Evolutionary conservation across 2,888 invertebrate species (phyloP), one percentile per base, ranked within the genome.

Genomic region (Cephonodes hylas): DNA sequence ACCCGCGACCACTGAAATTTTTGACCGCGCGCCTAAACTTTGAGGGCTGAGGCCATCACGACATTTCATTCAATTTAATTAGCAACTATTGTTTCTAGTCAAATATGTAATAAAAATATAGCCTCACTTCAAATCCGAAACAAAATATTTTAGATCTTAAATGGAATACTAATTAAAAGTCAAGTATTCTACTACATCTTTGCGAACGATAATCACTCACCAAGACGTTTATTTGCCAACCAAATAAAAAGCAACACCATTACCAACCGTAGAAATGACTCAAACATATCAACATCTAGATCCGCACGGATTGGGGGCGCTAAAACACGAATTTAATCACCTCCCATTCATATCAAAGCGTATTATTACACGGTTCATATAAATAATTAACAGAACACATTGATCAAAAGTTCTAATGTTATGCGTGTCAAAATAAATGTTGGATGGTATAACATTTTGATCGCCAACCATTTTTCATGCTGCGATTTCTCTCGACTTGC

Each of bases 321-420:
- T 18, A 53, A 31, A 31, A 53, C 53, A 53, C 27, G 8, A 53
- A 53, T 18, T 53, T 53, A 53, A 53, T 53, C 53, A 53, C 53
- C 20, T 53, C 27, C 27, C 8, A 31, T 53, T 53, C 27, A 53
- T 53, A 53, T 27, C 4, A 53, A 31, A 53, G 8, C 18, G 45
- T 53, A 53, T 53, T 27, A 53, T 53, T 18, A 53, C 53, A 31
- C 53, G 53, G 15, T 38, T 38, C 38, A 38, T 18, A 53, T 53
- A 53, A 53, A 53, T 18, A 53, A 53, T 53, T 53, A 53, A 53
- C 31, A 27, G 53, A 53, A 53, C 18, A 27, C 53, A 53, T 53
- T 53, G 53, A 53, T 53, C 53, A 53, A 38, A 38, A 38, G 18
- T 53, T 27, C n/a, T 27, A 53, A 53, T 53, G 53, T 53, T 53